Percentiles rank a stretch among this genome's conserved stretches.
Conservation (phyloP, 2,797 vertebrate genomes). For the Xiphorhynchus erythropygius region DNA sequence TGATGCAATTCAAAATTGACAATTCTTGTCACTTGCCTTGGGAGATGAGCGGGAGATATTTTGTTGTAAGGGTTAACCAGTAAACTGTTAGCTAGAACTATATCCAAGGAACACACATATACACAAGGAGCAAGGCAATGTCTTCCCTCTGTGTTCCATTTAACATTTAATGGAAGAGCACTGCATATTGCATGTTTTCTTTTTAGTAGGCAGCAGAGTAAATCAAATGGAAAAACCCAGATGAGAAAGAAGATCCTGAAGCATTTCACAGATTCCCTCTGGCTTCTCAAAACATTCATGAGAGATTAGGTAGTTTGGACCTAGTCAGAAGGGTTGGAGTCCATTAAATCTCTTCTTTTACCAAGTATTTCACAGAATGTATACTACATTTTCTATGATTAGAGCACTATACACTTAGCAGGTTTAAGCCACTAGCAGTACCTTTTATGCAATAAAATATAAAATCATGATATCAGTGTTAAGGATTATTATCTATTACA, state of each 20-base stretch:
- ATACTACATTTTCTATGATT: neutral
- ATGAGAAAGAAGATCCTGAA: neutral
- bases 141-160: neutral
- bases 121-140: neutral
- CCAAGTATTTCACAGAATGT: neutral
- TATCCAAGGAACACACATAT: fast-evolving
- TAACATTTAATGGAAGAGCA: neutral
- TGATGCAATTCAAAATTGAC: neutral
- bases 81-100: neutral
- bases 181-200: neutral
- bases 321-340: neutral
- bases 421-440: neutral
- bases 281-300: neutral
- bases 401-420: neutral
- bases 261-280: neutral
- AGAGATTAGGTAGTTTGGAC: neutral
- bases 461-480: neutral
- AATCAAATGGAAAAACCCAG: neutral
- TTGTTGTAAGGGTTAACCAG: neutral
- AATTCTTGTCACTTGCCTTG: neutral
- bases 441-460: neutral
- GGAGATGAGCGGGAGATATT: neutral
- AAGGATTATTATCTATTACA: neutral
- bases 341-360: neutral
- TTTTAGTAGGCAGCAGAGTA: neutral